Evolutionary conservation across 2,797 vertebrate genomes (phyloP), one percentile per base, ranked within the genome.

Genomic region (Philypnodon macrostomus): DNA sequence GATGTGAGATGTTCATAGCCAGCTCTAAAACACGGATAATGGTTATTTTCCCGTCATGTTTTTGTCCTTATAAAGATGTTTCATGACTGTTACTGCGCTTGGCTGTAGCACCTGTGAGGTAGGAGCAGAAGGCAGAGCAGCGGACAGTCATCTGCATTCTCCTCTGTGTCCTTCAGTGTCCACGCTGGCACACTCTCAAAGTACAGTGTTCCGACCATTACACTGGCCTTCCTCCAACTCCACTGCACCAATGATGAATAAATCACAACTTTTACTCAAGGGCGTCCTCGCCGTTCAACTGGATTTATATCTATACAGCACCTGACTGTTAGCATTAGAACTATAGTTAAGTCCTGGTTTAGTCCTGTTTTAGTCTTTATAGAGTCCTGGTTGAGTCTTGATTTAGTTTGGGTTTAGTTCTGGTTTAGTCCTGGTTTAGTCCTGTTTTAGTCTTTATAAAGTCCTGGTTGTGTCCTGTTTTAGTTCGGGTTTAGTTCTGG

Each of bases 221-320:
- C 24, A 60, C 15, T 24, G 14, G 42, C 27, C 23, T 46, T 46
- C 42, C 47, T 36, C 53, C 34, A 33, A 46, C 47, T 42, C 18
- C 34, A 42, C n/a, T n/a, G 24, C 29, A 48, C 41, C 18, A 14
- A 26, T 15, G 9, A 70, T 46, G 30, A 70, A 78, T 63, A 51
- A 67, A 51, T 67, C 52, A 62, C 17, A 39, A 1, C 29, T 49
- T 49, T 57, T 48, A 48, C 16, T 63, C 38, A 58, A 63, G 30
- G 66, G 60, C 58, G 37, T 63, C 40, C 16, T 48, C 47, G 49
- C 13, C 16, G 1, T 61, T 10, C 11, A 14, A 14, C 23, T 23
- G 26, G 8, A 15, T 41, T 41, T 11, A 27, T 24, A 41, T 41
- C 14, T 9, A 41, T 41, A 16, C 39, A 41, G 23, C 17, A 4